Percentiles rank a stretch among this genome's conserved stretches.
These are phyloP conservation scores for Apodemus agrarius DNA, from an alignment of 2,797 vertebrate genomes.

Conservation along the genomic window DNA sequence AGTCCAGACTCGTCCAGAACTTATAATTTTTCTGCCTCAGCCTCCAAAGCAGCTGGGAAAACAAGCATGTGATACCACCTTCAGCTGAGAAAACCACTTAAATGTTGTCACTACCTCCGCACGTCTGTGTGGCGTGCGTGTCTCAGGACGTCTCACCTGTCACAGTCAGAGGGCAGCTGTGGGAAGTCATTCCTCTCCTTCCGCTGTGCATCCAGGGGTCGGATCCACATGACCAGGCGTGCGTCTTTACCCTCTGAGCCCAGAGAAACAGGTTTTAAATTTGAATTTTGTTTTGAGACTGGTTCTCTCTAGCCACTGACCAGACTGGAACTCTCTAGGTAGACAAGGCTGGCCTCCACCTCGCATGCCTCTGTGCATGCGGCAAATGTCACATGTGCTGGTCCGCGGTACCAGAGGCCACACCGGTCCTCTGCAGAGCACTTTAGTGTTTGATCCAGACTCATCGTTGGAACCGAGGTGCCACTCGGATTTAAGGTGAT, in stretches of 20 bases:
- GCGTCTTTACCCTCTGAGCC: background rate
- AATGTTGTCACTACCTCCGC: no score
- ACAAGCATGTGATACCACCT: no score
- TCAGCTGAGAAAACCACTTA: background rate
- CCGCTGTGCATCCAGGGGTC: background rate
- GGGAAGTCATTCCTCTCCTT: background rate
- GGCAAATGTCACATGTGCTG: background rate
- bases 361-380: no score
- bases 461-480: background rate
- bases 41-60: background rate
- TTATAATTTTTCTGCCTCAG: background rate
- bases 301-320: background rate
- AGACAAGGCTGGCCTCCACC: background rate
- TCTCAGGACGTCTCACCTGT: background rate
- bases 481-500: background rate
- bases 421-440: background rate
- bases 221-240: background rate
- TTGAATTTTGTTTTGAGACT: background rate
- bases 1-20: background rate
- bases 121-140: no score
- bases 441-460: background rate
- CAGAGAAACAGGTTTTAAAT: background rate
- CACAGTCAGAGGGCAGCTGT: background rate
- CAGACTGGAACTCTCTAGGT: background rate
- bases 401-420: background rate